phyloP scores from a whole-genome alignment of 2,888 invertebrate species.

The Bugula neritina region DNA sequence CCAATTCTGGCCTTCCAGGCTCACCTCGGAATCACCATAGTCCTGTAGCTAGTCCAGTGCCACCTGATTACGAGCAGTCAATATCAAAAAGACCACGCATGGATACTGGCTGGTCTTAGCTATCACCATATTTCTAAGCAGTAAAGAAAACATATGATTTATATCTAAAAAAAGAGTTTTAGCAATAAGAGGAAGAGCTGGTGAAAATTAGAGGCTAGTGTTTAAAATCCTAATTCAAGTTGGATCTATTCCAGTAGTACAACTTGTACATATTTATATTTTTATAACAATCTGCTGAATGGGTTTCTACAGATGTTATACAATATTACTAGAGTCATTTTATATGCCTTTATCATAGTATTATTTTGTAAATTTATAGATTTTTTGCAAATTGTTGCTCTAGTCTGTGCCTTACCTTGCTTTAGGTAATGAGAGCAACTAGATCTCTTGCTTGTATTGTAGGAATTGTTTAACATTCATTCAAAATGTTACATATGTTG shows the following conservation, averaged over 20 bases:
- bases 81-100: constrained; percentile 23
- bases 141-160: too few relatives aligned
- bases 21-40: constrained; percentile 17
- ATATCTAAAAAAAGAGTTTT: too few relatives aligned
- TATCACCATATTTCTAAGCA: too few relatives aligned
- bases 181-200: too few relatives aligned
- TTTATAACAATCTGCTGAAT: neutral
- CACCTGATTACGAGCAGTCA: constrained; percentile 6
- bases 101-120: constrained; percentile 15
- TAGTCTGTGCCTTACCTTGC: neutral
- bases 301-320: neutral
- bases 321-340: neutral
- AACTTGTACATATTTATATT: neutral
- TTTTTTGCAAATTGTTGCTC: neutral
- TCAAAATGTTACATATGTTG: too few relatives aligned
- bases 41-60: constrained; percentile 16
- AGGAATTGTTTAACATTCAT: too few relatives aligned
- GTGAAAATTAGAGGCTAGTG: too few relatives aligned
- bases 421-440: neutral
- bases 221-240: too few relatives aligned
- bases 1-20: constrained; percentile 12
- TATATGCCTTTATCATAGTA: neutral
- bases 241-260: neutral
- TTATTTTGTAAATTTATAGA: neutral
- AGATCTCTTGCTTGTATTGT: neutral